Percentiles rank a stretch among this genome's conserved stretches.
These are phyloP conservation scores for Cryptotis parvus DNA, from an alignment of 2,113 vertebrate species.

Conservation along the genomic window DNA sequence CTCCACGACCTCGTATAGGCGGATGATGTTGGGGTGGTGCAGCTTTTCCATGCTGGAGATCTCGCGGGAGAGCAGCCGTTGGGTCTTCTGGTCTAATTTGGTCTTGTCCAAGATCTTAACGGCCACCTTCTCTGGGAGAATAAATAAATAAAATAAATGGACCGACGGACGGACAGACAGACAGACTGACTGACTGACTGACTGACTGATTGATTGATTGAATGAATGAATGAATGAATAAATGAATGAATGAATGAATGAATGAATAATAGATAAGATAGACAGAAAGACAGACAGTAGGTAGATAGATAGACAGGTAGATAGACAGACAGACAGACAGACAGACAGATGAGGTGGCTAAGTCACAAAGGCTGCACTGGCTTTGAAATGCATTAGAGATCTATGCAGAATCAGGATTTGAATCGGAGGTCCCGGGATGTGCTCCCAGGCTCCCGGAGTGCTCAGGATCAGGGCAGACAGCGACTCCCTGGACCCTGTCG, in stretches of 20 bases:
- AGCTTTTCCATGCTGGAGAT: slow-evolving; percentile 99
- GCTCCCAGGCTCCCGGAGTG: background rate
- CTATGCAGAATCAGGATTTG: background rate
- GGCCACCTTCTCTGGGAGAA: slow-evolving; percentile 95
- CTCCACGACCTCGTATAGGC: slow-evolving; percentile 99
- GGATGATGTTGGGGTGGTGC: slow-evolving; percentile 97
- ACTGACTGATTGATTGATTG: too few relatives aligned
- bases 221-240: too few relatives aligned
- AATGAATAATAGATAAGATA: too few relatives aligned
- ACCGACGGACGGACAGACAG: too few relatives aligned
- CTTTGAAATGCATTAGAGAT: background rate
- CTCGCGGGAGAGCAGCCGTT: slow-evolving; percentile 94
- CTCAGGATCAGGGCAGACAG: background rate
- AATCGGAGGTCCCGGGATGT: background rate
- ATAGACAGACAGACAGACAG: too few relatives aligned
- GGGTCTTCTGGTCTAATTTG: slow-evolving; percentile 97
- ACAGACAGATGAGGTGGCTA: too few relatives aligned
- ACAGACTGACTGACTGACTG: too few relatives aligned
- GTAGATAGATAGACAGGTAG: too few relatives aligned
- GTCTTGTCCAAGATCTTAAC: slow-evolving; percentile 99
- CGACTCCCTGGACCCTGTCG: background rate
- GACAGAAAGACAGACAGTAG: too few relatives aligned
- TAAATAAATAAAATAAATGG: too few relatives aligned
- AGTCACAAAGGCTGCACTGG: slow-evolving; percentile 1
- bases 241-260: too few relatives aligned